These are phyloP conservation scores for Drosophila chauvacae DNA, from an alignment of 1,140 invertebrate genomes.

Conservation along the genomic window DNA sequence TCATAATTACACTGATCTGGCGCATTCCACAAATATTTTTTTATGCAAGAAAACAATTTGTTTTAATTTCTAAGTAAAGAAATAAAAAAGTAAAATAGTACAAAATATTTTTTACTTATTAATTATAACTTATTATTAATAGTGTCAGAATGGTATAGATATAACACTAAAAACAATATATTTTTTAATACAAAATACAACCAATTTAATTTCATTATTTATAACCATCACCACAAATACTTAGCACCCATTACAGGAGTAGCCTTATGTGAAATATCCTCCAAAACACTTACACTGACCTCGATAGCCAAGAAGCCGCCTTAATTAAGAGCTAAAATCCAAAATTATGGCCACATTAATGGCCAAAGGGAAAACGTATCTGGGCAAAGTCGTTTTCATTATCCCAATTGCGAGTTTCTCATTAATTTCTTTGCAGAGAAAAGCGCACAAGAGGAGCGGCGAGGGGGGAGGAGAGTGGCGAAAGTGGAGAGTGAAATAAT, in stretches of 20 bases:
- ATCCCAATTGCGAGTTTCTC: constrained; percentile 51
- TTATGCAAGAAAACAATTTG: no score
- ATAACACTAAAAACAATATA: no score
- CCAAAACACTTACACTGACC: constrained; percentile 32
- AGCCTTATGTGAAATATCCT: constrained; percentile 2
- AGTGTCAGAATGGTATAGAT: no score
- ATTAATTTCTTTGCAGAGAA: constrained; percentile 50
- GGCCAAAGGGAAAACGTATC: constrained; percentile 13
- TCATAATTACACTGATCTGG: no score
- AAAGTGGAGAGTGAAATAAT: constrained; percentile 48
- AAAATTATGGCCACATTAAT: constrained; percentile 13
- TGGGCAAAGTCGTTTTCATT: constrained; percentile 60
- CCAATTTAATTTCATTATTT: not conserved
- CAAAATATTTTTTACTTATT: no score
- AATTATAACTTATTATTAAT: no score
- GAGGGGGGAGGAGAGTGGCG: not conserved
- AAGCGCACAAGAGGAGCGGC: not conserved
- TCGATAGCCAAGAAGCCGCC: constrained; percentile 17
- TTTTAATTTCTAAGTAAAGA: no score
- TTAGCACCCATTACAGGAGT: not conserved
- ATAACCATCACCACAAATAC: not conserved
- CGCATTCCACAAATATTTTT: no score
- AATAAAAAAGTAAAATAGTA: no score
- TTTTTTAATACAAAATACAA: no score
- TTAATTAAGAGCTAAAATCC: constrained; percentile 60